Base-by-base conservation (phyloP, 2,797 vertebrate species). In the Urocyon cinereoargenteus region DNA sequence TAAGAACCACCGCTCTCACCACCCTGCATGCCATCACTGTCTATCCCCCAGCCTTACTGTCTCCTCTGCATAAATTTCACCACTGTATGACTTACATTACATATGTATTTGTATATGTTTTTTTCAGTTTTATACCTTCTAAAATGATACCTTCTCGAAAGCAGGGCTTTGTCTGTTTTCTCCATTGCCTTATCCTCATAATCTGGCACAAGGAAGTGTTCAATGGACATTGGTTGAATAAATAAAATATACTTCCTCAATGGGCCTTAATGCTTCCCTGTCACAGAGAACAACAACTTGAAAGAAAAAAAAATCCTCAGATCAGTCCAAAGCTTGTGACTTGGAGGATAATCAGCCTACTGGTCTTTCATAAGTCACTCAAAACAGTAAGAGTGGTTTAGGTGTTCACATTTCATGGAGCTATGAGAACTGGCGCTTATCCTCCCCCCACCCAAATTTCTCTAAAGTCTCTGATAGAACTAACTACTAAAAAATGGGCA, bases 1-100 rank as follows among this genome's bases (percentile, higher is more conserved):
- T 14, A 75, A 31, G 2, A 8, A 28, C 11, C 26, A 22, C 1
- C 15, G 0, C 64, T 8, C 4, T 16, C 18, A 26, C 1, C 18
- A 57, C 2, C 9, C 19, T 75, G 12, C 10, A 45, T 31, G 36
- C 19, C 7, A 28, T 64, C 22, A 70, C 8, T 53, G 1, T 82
- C 3, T 61, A 14, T 9, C 12, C 6, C 24, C 3, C 55, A 57
- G 31, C 28, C 7, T 90, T 70, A 12, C 53, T 94, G 11, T 82
- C 36, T 55, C 68, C 26, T 77, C 51, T 86, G 68, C 16, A 34
- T 34, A 62, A 70, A 89, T 57, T 90, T 7, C 14, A 40, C 45
- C 36, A 53, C 1, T n/a, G 1, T 68, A n/a, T 31, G 22, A 34
- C 14, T 66, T 72, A 21, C 49, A 36, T 55, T 53, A 90, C 10